A percentile compares a stretch with the other conserved stretches of the same genome.
Evolutionary conservation across 2,797 vertebrate genomes (phyloP).

Genomic region (Psittacula echo): DNA sequence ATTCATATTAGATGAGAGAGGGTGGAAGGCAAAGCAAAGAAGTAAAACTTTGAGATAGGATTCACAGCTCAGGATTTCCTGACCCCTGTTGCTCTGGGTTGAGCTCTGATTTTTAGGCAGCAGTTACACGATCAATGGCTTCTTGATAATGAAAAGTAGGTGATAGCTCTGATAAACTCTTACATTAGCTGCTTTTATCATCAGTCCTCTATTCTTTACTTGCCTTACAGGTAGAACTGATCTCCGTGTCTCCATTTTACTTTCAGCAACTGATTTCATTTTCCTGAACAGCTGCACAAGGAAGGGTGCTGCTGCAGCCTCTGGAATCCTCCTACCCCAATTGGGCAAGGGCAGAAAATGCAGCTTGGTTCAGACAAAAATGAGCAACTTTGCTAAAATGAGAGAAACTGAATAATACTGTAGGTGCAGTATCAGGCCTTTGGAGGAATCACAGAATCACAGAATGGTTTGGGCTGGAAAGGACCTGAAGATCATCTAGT

Average conservation of each 20-base stretch:
- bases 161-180: neutral
- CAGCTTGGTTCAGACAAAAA: fast-evolving
- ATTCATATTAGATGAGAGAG: neutral
- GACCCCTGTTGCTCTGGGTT: neutral
- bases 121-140: neutral
- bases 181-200: neutral
- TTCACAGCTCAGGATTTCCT: neutral
- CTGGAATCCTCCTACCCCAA: neutral
- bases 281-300: neutral
- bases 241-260: neutral
- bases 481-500: neutral
- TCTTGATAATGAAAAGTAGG: neutral
- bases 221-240: neutral
- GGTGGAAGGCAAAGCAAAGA: neutral
- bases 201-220: neutral
- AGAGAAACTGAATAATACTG: neutral
- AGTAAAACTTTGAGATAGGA: neutral
- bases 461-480: neutral
- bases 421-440: neutral
- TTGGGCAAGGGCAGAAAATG: neutral
- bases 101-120: neutral
- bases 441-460: neutral
- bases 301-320: fast-evolving
- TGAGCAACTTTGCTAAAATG: neutral
- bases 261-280: fast-evolving